A percentile compares a stretch with the other conserved stretches of the same genome.
Evolutionary conservation across 2,888 invertebrate genomes (phyloP).

Genomic region (Synergus japonicus): DNA sequence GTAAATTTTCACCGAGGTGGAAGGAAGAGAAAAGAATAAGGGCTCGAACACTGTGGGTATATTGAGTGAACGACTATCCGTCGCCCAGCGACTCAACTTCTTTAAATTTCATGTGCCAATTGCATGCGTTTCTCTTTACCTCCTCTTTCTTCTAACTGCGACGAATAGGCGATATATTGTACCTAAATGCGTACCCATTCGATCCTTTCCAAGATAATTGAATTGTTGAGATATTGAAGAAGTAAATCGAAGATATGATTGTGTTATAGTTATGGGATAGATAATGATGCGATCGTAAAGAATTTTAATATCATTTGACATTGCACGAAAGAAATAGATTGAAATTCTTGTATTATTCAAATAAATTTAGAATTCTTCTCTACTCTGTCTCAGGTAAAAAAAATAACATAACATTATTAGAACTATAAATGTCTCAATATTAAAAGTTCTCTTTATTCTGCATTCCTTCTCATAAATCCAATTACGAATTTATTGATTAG

Average conservation of each 20-base stretch:
- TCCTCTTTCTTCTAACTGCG: constrained; percentile 57
- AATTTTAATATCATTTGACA: not conserved
- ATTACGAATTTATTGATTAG: too few species aligned
- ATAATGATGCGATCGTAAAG: not conserved
- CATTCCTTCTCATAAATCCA: too few species aligned
- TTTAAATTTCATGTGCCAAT: constrained; percentile 77
- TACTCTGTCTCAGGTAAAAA: too few species aligned
- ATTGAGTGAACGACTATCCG: constrained; percentile 68
- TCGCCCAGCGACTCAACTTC: constrained; percentile 62
- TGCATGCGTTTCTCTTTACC: constrained; percentile 73
- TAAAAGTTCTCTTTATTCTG: too few species aligned
- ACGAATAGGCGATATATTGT: constrained; percentile 31
- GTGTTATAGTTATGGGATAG: not conserved
- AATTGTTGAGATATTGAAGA: not conserved
- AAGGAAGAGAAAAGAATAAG: constrained; percentile 76
- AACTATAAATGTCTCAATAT: too few species aligned
- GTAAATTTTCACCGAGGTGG: constrained; percentile 77
- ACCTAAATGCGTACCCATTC: not conserved
- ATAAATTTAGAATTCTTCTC: too few species aligned
- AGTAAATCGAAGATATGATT: not conserved
- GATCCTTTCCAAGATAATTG: not conserved
- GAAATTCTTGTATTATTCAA: too few species aligned
- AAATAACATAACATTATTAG: too few species aligned
- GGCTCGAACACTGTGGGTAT: constrained; percentile 72
- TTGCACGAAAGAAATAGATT: not conserved